Conservation (phyloP, 2,888 invertebrate species). For the Drosophila recens region DNA sequence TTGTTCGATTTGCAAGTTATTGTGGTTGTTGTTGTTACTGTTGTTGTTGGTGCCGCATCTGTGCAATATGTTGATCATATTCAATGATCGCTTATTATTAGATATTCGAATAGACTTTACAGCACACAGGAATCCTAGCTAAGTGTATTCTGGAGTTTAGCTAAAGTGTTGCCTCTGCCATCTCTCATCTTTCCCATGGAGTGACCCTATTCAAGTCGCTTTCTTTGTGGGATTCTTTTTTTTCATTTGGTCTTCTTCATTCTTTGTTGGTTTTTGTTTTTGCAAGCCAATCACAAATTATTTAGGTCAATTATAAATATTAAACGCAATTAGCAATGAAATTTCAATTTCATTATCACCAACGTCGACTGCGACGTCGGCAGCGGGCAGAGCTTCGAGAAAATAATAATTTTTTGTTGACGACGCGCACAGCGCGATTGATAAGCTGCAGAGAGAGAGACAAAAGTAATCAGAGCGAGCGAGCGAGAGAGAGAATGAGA, state of each 20-base stretch:
- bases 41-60: conserved; percentile 9
- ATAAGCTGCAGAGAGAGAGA: conserved; percentile 36
- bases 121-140: neutral
- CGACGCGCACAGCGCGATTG: conserved; percentile 42
- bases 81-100: conserved; percentile 31
- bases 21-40: conserved; percentile 15
- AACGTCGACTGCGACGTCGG: conserved; percentile 38
- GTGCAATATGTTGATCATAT: conserved; percentile 8
- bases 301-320: conserved; percentile 80
- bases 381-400: conserved; percentile 23
- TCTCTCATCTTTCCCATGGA: neutral
- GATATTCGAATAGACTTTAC: neutral
- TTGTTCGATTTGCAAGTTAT: conserved; percentile 47
- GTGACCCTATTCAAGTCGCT: conserved; percentile 41
- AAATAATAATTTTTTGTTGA: conserved; percentile 49
- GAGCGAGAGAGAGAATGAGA: neutral
- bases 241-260: conserved; percentile 1
- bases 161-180: neutral
- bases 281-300: conserved; percentile 71
- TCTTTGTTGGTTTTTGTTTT: conserved; percentile 46
- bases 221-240: conserved; percentile 31
- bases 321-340: conserved; percentile 80
- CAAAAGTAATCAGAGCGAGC: neutral
- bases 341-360: conserved; percentile 81
- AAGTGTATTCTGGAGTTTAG: neutral